phyloP scores from a whole-genome alignment of 2,113 vertebrate genomes.

The Panurus biarmicus region DNA sequence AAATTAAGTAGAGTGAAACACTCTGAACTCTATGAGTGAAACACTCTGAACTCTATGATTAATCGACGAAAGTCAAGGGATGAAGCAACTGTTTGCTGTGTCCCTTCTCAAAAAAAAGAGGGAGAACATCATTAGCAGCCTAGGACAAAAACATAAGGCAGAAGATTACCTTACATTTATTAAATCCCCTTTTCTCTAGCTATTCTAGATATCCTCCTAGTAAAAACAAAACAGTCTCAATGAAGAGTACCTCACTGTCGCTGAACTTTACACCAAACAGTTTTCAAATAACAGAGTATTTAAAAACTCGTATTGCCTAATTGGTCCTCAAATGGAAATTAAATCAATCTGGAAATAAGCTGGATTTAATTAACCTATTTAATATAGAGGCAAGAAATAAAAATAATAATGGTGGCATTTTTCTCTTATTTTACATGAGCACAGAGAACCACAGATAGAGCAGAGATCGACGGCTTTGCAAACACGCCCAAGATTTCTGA shows the following conservation, averaged over 20 bases:
- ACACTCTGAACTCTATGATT: neutral
- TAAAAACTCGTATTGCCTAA: neutral
- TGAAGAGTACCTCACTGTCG: neutral
- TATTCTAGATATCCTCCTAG: neutral
- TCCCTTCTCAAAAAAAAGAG: neutral
- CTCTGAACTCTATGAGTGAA: neutral
- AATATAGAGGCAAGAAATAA: neutral
- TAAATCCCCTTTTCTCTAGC: neutral
- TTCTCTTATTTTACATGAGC: neutral
- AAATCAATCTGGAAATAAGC: neutral
- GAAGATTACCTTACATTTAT: neutral
- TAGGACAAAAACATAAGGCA: neutral
- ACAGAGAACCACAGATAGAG: neutral
- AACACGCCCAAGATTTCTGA: neutral
- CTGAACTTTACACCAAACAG: neutral
- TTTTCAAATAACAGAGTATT: neutral
- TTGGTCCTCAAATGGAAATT: neutral
- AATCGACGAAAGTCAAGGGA: neutral
- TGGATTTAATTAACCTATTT: conserved; percentile 10
- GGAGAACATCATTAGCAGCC: neutral
- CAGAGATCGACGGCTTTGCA: neutral
- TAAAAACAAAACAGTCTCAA: neutral
- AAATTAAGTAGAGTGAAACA: neutral
- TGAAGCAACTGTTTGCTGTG: neutral
- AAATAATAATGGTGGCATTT: neutral